Base-by-base conservation (phyloP, 2,888 invertebrate species). In the Drosophila subsilvestris region DNA sequence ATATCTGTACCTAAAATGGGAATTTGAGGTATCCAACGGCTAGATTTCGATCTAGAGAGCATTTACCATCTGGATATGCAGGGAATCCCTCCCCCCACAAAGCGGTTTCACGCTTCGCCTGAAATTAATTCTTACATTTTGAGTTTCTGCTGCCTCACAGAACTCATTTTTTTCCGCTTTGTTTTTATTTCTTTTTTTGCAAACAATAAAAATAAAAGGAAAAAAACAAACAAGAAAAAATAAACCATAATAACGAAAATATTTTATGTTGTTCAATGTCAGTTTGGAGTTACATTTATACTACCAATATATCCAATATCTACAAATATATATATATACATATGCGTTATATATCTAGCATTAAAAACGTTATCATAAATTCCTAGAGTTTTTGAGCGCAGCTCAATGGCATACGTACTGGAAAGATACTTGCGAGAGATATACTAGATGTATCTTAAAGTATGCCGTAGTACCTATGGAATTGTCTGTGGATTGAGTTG, bases 251-350 rank as follows among this genome's bases (percentile, higher is more conserved):
- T 78, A 79, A 85, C 74, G 86, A 83, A 83, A 83, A 83, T 86
- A 86, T 86, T 86, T 86, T 86, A 88, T 86, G 86, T 86, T 86
- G 88, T 84, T 86, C 86, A 84, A 86, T 86, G 86, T 86, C 86
- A 86, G 86, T 86, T 86, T 86, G 86, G 86, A 86, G 86, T 88
- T 86, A 86, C 87, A 85, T 83, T 80, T 79, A 74, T 80, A 78
- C 80, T 75, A 78, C 77, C 79, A 69, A 82, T 57, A 68, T 57
- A 63, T 45, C 63, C 49, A 74, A 37, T 37, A 37, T n/a, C 37
- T 63, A 71, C 55, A 63, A 42, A 61, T 42, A 63, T 60, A 63
- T 72, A 73, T 66, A 71, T 86, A 86, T 80, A 87, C 79, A 87
- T 87, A 82, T 85, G 82, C 80, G 87, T 86, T 85, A 80, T 73